Base-by-base conservation (phyloP, 2,888 invertebrate species). In the Plemyria rubiginata region DNA sequence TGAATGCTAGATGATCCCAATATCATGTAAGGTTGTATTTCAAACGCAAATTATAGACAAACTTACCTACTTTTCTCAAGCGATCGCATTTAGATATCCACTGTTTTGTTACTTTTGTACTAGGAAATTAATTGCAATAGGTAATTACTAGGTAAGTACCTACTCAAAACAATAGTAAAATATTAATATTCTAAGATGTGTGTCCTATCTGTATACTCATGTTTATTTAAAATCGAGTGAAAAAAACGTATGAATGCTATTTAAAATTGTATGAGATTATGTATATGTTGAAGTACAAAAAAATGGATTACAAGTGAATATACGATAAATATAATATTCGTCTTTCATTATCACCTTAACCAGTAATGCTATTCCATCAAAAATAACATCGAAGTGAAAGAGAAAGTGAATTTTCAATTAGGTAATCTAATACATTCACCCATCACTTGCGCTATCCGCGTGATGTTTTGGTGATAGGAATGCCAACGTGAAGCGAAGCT, bases 191-290 rank as follows among this genome's bases (percentile, higher is more conserved):
- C 41, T 13, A 41, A n/a, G 41, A 41, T 43, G 45, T 22, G 7
- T 32, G 22, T 22, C 22, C 22, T 22, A 22, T 1, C 22, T 32
- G 8, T 6, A 32, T 32, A n/a, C n/a, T 22, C 7, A 32, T 5
- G 32, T 32, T 8, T 6, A 6, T 13, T 28, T 65, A 53, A 53
- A 50, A 62, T 68, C 65, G 70, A 72, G 70, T 73, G 67, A 65
- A 77, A 68, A 74, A 70, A 75, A 67, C 77, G 83, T 81, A 81
- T 83, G 90, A 84, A 82, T 81, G 87, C 81, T 87, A 87, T 87
- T 86, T 86, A 88, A 86, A 85, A 84, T 81, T 86, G 84, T 87
- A 86, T 86, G 91, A 89, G 88, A 90, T 90, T 88, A 87, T 38
- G 36, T 11, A 79, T 80, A 83, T 87, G 84, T 89, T 86, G 84